These are phyloP conservation scores for Phytoseiulus persimilis DNA, from an alignment of 2,888 invertebrate species.

Conservation along the genomic window DNA sequence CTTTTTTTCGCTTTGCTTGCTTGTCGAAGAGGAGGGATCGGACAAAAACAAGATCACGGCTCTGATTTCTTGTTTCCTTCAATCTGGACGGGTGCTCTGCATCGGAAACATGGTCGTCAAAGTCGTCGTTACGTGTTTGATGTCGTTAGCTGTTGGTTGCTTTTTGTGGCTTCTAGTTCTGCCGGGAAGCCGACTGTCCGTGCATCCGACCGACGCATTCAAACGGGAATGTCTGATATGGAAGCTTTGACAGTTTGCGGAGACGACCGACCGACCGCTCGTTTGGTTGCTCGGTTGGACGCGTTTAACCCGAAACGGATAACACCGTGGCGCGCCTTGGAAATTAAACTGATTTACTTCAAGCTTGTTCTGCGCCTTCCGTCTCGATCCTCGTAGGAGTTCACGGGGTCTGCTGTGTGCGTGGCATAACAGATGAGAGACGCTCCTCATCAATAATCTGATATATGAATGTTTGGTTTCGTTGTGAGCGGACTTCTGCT, in stretches of 20 bases:
- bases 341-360: neutral
- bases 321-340: neutral
- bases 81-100: neutral
- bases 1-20: neutral
- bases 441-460: neutral
- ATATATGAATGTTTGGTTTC: neutral
- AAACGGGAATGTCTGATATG: neutral
- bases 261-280: neutral
- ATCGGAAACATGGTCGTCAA: constrained; percentile 5
- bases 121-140: neutral
- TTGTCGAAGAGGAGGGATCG: neutral
- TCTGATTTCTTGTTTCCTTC: neutral
- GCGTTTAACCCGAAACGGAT: neutral
- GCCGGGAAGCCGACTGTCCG: neutral
- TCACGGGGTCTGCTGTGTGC: neutral
- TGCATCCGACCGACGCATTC: neutral
- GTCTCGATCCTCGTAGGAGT: neutral
- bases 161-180: neutral
- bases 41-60: neutral
- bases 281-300: neutral
- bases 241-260: neutral
- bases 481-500: neutral
- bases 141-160: neutral
- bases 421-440: neutral
- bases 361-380: neutral